Percentiles rank a stretch among this genome's conserved stretches.
Conservation (phyloP, 2,797 vertebrate species). For the Anniella stebbinsi region DNA sequence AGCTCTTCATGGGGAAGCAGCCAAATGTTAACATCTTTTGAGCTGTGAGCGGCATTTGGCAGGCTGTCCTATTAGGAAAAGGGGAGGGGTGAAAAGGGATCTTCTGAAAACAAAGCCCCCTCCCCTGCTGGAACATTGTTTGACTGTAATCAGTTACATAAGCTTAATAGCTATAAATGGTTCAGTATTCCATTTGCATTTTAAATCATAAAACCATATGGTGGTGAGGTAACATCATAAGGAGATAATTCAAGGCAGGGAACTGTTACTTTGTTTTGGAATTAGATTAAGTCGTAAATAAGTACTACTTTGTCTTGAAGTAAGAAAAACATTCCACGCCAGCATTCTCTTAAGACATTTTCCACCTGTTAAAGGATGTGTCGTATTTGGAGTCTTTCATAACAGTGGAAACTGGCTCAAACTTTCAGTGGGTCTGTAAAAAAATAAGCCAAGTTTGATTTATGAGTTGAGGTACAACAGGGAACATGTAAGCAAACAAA, state of each 20-base stretch:
- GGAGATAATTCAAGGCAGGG: conserved; percentile 56
- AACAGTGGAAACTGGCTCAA: conserved; percentile 70
- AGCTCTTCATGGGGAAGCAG: conserved; percentile 39
- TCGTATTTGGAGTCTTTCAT: conserved; percentile 70
- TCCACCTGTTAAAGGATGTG: conserved; percentile 70
- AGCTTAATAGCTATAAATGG: conserved; percentile 61
- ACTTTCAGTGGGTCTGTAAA: conserved; percentile 71
- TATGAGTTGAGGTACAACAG: conserved; percentile 71
- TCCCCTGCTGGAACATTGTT: conserved; percentile 44
- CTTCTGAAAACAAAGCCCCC: conserved; percentile 54
- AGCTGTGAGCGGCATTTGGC: conserved; percentile 47
- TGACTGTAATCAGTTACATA: conserved; percentile 48
- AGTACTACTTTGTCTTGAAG: conserved; percentile 69
- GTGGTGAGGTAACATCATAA: conserved; percentile 53
- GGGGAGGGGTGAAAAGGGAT: neutral
- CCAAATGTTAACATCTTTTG: conserved; percentile 55
- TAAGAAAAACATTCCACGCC: conserved; percentile 64
- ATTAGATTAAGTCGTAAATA: conserved; percentile 73
- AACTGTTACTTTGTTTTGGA: conserved; percentile 71
- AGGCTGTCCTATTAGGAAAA: conserved; percentile 42
- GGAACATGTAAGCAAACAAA: conserved; percentile 77
- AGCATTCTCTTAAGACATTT: conserved; percentile 71
- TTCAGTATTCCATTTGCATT: conserved; percentile 63
- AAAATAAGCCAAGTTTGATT: conserved; percentile 72
- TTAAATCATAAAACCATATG: conserved; percentile 68